Base-by-base conservation (phyloP, 2,113 vertebrate species). In the Crotalus viridis region DNA sequence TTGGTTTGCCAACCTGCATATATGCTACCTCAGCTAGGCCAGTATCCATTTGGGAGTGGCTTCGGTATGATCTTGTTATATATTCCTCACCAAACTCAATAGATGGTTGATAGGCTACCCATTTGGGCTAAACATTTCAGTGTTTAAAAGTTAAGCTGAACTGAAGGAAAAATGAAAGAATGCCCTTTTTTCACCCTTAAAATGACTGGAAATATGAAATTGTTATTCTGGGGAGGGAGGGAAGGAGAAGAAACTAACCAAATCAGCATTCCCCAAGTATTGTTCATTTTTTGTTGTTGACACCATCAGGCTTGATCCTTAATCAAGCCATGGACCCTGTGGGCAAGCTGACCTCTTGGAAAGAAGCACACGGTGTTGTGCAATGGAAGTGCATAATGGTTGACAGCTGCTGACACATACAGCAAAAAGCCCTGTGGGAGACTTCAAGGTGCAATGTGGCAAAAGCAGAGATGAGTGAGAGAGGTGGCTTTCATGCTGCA, bases 401-500 rank as follows among this genome's bases (percentile, higher is more conserved):
- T 39, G 51, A 43, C 92, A 61, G 74, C 88, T n/a, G 26, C 74
- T 39, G 74, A 52, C 33, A 43, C 59, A 92, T 4, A 26, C 26
- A 74, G 91, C 87, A 43, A 92, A 88, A 64, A 89, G 52, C 64
- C 64, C 33, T 22, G 19, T 43, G 39, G 21, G 69, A 33, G 54
- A 61, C 28, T 43, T 46, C 69, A 93, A 86, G 74, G 24, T 52
- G 88, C 46, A 43, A 43, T 43, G 46, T 46, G 54, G 88, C 5
- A 22, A 87, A 88, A 92, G 74, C 74, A 33, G 88, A 93, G 92
- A 92, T 92, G 87, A 15, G 28, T 17, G 46, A 74, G 15, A 85
- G 54, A 33, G 74, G 6, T 52, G 59, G 74, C 74, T 86, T 86
- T 93, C 92, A 93, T 90, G 92, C 92, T 90, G 88, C 89, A 90